Percentiles rank a stretch among this genome's conserved stretches.
Evolutionary conservation across 1,140 invertebrate genomes (phyloP).

Genomic region (Harlomillsia oculata): DNA sequence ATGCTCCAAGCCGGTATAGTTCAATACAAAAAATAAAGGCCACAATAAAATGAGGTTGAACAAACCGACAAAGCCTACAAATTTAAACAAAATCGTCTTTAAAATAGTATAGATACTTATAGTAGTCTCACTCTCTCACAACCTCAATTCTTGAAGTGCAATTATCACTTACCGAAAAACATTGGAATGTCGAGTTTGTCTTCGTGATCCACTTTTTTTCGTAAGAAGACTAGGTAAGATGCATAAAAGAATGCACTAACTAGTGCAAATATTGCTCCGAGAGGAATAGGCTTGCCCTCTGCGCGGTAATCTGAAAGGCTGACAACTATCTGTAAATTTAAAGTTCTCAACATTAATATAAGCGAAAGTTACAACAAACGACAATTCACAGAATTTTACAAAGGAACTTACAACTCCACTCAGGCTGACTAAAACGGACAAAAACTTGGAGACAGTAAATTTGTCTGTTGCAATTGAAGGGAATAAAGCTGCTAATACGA

Average conservation of each 20-base stretch:
- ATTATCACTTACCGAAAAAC: conserved; percentile 63
- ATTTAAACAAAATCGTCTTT: background rate
- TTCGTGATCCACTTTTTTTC: conserved; percentile 70
- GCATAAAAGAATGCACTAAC: conserved; percentile 76
- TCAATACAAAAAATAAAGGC: conserved; percentile 75
- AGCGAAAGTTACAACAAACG: conserved; percentile 28
- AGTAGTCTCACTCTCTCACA: background rate
- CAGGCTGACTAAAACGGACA: conserved; percentile 66
- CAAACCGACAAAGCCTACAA: conserved; percentile 72
- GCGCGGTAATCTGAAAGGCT: conserved; percentile 56
- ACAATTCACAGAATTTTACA: background rate
- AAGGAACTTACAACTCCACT: conserved; percentile 51
- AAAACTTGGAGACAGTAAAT: conserved; percentile 69
- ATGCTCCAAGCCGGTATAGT: conserved; percentile 62
- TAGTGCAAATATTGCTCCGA: conserved; percentile 63
- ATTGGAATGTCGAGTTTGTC: conserved; percentile 79
- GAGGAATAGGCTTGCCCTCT: conserved; percentile 49
- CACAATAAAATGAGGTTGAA: conserved; percentile 71
- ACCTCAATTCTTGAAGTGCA: background rate
- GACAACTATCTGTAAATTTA: conserved; percentile 54
- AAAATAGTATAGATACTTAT: background rate
- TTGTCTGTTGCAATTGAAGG: conserved; percentile 64
- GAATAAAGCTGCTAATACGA: conserved; percentile 68
- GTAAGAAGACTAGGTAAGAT: conserved; percentile 68
- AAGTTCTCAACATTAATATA: conserved; percentile 26